phyloP scores from a whole-genome alignment of 2,888 invertebrate species.

The Cantharis rustica region DNA sequence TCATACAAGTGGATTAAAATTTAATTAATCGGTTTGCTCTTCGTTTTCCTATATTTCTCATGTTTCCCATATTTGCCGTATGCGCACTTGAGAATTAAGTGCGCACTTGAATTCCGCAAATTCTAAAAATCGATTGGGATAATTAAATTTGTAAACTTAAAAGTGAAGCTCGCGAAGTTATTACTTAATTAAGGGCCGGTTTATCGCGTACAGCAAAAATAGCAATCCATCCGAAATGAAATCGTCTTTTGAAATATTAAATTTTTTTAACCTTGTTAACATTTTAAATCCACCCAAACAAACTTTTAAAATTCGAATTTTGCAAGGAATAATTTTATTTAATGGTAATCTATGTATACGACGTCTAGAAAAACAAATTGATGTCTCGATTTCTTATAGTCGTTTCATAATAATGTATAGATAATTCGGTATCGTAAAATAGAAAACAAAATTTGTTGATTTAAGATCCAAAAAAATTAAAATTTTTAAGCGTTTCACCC shows the following conservation, averaged over 20 bases:
- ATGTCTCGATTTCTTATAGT: neutral
- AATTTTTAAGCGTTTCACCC: neutral
- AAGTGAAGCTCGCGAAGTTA: neutral
- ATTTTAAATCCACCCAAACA: neutral
- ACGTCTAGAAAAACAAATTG: neutral
- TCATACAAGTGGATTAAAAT: neutral
- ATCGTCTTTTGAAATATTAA: neutral
- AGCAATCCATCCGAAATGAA: neutral
- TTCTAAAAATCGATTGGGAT: neutral
- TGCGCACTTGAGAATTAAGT: neutral
- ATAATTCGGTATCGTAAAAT: neutral
- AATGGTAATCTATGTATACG: slow-evolving; percentile 1
- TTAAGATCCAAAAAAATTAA: neutral
- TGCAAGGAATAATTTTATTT: neutral
- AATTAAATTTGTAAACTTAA: neutral
- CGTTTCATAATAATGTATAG: neutral
- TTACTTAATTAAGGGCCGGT: neutral
- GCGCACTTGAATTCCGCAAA: neutral
- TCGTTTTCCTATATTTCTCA: neutral
- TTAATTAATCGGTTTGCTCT: neutral
- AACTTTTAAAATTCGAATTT: slow-evolving; percentile 1
- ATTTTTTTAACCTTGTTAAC: neutral
- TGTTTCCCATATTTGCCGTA: neutral
- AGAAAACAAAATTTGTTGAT: neutral
- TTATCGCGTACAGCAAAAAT: neutral